These are phyloP conservation scores for Engraulis encrasicolus DNA, from an alignment of 2,113 vertebrate genomes.

Conservation along the genomic window DNA sequence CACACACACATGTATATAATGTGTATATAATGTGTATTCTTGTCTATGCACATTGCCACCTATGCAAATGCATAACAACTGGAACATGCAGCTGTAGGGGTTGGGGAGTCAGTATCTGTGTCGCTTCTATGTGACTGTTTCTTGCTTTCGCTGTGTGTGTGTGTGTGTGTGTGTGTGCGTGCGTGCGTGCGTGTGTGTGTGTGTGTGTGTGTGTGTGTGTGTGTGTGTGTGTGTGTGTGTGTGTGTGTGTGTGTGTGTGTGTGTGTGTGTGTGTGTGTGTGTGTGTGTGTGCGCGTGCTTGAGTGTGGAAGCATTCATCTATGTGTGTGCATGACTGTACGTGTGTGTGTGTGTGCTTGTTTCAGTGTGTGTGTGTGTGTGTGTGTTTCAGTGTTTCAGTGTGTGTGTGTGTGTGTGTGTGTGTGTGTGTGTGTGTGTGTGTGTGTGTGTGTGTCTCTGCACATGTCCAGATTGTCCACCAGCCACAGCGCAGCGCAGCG, in stretches of 20 bases:
- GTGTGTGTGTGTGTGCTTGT: neutral
- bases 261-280: constrained; percentile 35
- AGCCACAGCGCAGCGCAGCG: neutral
- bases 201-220: neutral
- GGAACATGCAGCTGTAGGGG: neutral
- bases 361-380: neutral
- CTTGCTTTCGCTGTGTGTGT: neutral
- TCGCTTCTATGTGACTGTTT: no score
- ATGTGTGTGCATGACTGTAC: no score
- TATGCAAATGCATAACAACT: neutral
- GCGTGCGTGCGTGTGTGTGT: constrained; percentile 29
- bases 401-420: constrained; percentile 29
- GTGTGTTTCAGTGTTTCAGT: no score
- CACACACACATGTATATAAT: no score
- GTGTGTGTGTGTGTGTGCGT: constrained; percentile 33
- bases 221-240: neutral
- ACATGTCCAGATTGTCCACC: constrained; percentile 29
- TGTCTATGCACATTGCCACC: no score
- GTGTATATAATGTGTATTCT: no score
- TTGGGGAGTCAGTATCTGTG: neutral
- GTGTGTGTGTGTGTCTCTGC: neutral
- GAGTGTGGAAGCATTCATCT: no score
- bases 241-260: no score
- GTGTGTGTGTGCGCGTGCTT: constrained; percentile 7
- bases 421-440: constrained; percentile 29